Base-by-base conservation (phyloP, 2,888 invertebrate genomes). In the Eupelmus urozonus region DNA sequence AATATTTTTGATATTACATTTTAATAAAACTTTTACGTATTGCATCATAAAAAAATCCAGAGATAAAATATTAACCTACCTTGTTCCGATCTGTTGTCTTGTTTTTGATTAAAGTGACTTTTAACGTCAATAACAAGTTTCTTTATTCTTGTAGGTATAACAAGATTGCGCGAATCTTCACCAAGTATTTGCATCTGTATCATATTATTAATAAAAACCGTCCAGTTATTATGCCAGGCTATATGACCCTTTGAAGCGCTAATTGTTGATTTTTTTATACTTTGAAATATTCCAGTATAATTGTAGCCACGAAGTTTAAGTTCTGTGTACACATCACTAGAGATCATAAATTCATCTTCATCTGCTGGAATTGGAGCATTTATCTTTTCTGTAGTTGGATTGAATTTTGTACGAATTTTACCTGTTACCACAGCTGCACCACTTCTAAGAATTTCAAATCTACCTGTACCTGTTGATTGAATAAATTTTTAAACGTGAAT, bases 391-490 rank as follows among this genome's bases (percentile, higher is more conserved):
- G 83, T 77, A 3, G 79, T 67, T 1, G 85, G 81, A 65, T 92
- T 91, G 83, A 92, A 91, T 79, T 93, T 91, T 1, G 91, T 91
- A 67, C 92, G 92, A 67, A 96, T 92, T 18, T 90, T 91, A 34
- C 96, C 96, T 0, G 94, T 94, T 0, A 94, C 94, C 29, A 96
- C 92, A 0, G 94, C 92, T 0, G 93, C 92, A 3, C 93, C 93
- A 1, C 93, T 93, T 87, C 95, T 95, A 0, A 94, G 92, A 60
- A 95, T 92, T 92, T 94, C 85, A 45, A 87, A 88, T 81, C 82
- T 86, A 59, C 91, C 91, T 34, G 88, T 87, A 23, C 91, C 91
- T 90, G 83, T 78, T 16, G 2, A 57, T n/a, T 42, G 9, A 63
- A 51, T 20, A 20, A 53, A 49, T 49, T 49, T 49, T 2, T 49